These are phyloP conservation scores for Parnassius glacialis DNA, from an alignment of 2,888 invertebrate genomes.

Conservation along the genomic window DNA sequence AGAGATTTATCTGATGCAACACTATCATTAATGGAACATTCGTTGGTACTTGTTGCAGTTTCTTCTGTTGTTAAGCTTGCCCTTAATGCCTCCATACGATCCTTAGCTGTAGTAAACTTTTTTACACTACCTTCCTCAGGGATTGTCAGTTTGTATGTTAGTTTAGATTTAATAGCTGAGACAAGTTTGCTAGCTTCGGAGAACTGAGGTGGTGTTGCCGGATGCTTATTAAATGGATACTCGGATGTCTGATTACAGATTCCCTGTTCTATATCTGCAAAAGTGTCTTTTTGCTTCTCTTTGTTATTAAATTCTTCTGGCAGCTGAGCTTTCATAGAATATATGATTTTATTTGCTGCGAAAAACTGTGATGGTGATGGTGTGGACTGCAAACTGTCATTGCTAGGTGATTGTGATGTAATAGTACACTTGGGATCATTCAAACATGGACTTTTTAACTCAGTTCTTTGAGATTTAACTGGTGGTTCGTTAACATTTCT, in stretches of 20 bases:
- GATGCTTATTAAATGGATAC: conserved; percentile 68
- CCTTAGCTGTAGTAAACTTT: conserved; percentile 49
- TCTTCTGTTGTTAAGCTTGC: conserved; percentile 40
- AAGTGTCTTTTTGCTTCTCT: conserved; percentile 62
- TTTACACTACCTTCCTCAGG: conserved; percentile 44
- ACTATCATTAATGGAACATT: conserved; percentile 17
- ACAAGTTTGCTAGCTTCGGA: conserved; percentile 70
- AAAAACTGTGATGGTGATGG: conserved; percentile 72
- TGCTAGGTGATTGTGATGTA: conserved; percentile 56
- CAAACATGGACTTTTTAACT: conserved; percentile 47
- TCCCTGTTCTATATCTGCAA: conserved; percentile 71
- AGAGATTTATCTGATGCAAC: conserved; percentile 29
- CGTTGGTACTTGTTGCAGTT: neutral
- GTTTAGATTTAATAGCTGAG: conserved; percentile 69
- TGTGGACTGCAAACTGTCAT: conserved; percentile 58
- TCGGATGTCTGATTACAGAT: conserved; percentile 68
- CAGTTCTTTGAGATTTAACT: conserved; percentile 35
- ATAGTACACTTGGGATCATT: conserved; percentile 49
- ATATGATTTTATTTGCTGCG: conserved; percentile 71
- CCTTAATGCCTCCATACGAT: conserved; percentile 54
- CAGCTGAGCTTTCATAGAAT: conserved; percentile 72
- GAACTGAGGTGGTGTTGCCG: conserved; percentile 71
- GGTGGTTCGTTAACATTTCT: conserved; percentile 42
- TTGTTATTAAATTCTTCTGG: conserved; percentile 62
- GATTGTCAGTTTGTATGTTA: conserved; percentile 51